Conservation (phyloP, 2,113 vertebrate genomes). For the Toxotes jaculatrix region DNA sequence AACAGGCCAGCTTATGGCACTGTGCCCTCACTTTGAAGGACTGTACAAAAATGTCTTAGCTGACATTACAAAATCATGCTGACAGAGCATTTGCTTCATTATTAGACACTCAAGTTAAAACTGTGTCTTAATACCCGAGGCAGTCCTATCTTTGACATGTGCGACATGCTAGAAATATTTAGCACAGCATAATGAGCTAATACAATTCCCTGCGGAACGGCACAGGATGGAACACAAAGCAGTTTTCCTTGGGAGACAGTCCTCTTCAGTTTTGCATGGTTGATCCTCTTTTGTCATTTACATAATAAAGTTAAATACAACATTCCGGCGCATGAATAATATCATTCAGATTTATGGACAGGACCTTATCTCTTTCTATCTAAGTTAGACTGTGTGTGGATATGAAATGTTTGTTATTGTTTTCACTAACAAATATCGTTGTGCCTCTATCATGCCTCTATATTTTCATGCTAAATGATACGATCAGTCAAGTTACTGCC, state of each 20-base stretch:
- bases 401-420: neutral
- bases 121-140: constrained; percentile 20
- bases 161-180: constrained; percentile 50
- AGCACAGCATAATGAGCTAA: constrained; percentile 41
- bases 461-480: too few relatives aligned
- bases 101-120: constrained; percentile 39
- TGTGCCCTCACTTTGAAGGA: neutral
- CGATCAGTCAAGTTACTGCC: too few relatives aligned
- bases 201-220: constrained; percentile 4
- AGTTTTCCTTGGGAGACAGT: neutral
- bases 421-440: neutral
- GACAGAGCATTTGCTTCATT: constrained; percentile 32
- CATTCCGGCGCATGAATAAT: neutral
- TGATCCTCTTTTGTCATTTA: constrained; percentile 17
- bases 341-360: neutral
- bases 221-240: neutral
- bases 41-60: neutral
- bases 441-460: neutral
- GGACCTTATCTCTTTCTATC: neutral
- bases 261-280: neutral
- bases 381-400: neutral
- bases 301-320: neutral
- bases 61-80: constrained; percentile 16
- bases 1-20: neutral
- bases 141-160: constrained; percentile 22